Evolutionary conservation across 2,797 vertebrate genomes (phyloP).

Genomic region (Numenius phaeopus): DNA sequence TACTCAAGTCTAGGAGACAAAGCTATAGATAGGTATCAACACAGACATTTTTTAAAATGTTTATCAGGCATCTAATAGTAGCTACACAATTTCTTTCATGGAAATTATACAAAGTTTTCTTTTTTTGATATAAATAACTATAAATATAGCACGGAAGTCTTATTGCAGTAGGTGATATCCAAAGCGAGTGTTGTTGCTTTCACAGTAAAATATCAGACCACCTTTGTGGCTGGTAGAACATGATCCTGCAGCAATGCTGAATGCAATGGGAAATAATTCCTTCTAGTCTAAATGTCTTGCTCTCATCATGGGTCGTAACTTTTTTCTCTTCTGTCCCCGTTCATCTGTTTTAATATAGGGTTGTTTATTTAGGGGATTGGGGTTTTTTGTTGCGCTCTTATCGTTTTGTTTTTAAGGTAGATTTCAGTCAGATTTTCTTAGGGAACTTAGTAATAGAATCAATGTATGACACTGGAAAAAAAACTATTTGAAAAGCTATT

Average conservation of each 20-base stretch:
- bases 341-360: background rate
- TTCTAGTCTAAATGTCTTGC: background rate
- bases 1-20: background rate
- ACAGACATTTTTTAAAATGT: fast-evolving
- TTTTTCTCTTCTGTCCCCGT: background rate
- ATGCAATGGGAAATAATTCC: background rate
- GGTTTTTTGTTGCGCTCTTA: background rate
- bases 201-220: background rate
- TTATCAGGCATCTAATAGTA: background rate
- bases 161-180: background rate
- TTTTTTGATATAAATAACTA: background rate
- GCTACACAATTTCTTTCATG: background rate
- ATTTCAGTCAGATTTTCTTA: background rate
- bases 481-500: background rate
- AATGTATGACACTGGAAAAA: background rate
- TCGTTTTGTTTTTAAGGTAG: background rate
- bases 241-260: background rate
- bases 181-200: background rate
- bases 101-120: background rate
- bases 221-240: background rate
- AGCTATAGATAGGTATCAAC: background rate
- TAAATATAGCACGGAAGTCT: background rate
- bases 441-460: background rate
- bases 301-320: background rate
- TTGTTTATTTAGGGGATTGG: background rate